Evolutionary conservation across 1,140 invertebrate species (phyloP), one percentile per base, ranked within the genome.

Genomic region (Drosophila arizonae): DNA sequence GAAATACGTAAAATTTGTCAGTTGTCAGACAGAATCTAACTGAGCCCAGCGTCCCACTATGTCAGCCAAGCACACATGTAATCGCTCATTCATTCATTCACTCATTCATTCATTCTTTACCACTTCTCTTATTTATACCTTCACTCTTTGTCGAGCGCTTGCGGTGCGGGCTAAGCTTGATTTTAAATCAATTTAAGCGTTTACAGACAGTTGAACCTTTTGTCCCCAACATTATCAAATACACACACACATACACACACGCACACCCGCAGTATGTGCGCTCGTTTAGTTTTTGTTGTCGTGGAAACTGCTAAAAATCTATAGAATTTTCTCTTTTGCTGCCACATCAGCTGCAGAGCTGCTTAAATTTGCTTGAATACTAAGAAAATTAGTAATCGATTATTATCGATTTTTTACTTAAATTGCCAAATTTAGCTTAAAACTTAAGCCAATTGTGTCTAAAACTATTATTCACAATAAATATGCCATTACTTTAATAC

Each of bases 171-270:
- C 17, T 69, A 64, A 75, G 82, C 81, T 77, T 87, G 79, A 79
- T 87, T 88, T 87, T 87, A 88, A 88, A 87, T 87, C 82, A 88
- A 86, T 87, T 87, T 87, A 88, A 88, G 84, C 82, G 77, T 88
- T 86, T 82, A 82, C 82, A 87, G 82, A 87, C 82, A 87, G 82
- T 87, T 87, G 82, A 87, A 82, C 79, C 79, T 82, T 87, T 87
- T 87, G 79, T 81, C 64, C 62, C 24, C 41, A 51, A 72, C 76
- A 73, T 76, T 60, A 81, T 82, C 77, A 51, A 67, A 61, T 68
- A 78, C 70, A 64, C 57, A 58, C 65, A 58, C 56, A 62, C 60
- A 57, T 73, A 33, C 57, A 70, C 64, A 55, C 55, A 65, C 48
- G 45, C 46, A n/a, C 61, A 21, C 60, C 45, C 70, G 45, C 55